Evolutionary conservation across 2,888 invertebrate species (phyloP).

Genomic region (Perizoma flavofasciatum): DNA sequence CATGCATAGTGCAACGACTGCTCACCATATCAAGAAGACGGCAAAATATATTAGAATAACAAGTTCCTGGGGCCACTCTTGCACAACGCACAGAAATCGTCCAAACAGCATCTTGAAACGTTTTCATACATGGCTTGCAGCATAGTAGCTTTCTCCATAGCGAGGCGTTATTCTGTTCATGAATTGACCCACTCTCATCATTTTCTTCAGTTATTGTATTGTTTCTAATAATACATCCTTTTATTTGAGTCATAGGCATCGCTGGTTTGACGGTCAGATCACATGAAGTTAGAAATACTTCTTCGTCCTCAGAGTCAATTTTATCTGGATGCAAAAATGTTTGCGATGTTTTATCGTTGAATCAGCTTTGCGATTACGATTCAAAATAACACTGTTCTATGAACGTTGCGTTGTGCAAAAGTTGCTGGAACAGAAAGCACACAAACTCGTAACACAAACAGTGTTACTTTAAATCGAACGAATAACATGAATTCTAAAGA

Average conservation of each 20-base stretch:
- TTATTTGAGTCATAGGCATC: slow-evolving; percentile 48
- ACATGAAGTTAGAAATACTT: slow-evolving; percentile 63
- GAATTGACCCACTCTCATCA: slow-evolving; percentile 27
- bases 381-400: slow-evolving; percentile 67
- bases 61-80: slow-evolving; percentile 53
- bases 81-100: slow-evolving; percentile 71
- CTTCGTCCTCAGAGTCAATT: slow-evolving; percentile 55
- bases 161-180: slow-evolving; percentile 32
- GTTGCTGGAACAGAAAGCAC: slow-evolving; percentile 43
- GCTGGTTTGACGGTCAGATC: slow-evolving; percentile 57
- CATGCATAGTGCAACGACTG: slow-evolving; percentile 23
- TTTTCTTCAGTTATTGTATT: slow-evolving; percentile 45
- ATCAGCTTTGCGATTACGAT: slow-evolving; percentile 26
- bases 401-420: slow-evolving; percentile 61
- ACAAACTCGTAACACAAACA: slow-evolving; percentile 52
- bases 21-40: slow-evolving; percentile 62
- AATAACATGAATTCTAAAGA: not conserved
- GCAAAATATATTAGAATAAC: slow-evolving; percentile 55
- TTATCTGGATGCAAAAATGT: slow-evolving; percentile 47
- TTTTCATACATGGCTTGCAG: slow-evolving; percentile 51
- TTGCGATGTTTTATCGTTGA: slow-evolving; percentile 11
- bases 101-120: slow-evolving; percentile 56
- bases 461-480: slow-evolving; percentile 59
- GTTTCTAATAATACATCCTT: slow-evolving; percentile 60
- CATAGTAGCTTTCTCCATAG: slow-evolving; percentile 59